Percentiles rank a stretch among this genome's conserved stretches.
These are phyloP conservation scores for Scotopteryx bipunctaria DNA, from an alignment of 2,888 invertebrate genomes.

Conservation along the genomic window DNA sequence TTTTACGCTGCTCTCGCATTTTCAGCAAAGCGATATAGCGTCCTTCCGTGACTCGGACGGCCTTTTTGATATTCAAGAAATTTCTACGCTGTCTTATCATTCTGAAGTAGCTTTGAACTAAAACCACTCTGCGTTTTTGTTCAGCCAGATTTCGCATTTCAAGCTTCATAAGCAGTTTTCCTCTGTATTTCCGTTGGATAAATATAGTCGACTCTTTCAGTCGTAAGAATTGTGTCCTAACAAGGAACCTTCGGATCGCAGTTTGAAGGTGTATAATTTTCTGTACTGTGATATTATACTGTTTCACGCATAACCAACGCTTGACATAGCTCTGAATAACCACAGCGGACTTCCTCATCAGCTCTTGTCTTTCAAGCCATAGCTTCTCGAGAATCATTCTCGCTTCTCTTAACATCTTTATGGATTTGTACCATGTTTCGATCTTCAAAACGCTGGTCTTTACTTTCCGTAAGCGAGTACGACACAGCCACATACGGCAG, in stretches of 20 bases:
- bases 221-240: conserved; percentile 49
- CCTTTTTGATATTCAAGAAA: conserved; percentile 50
- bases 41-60: conserved; percentile 52
- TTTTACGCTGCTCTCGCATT: conserved; percentile 59
- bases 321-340: conserved; percentile 59
- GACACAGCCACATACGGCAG: conserved; percentile 66
- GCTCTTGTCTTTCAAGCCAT: conserved; percentile 48
- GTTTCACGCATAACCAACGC: conserved; percentile 60
- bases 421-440: conserved; percentile 77
- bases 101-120: conserved; percentile 73
- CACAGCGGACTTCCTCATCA: conserved; percentile 52
- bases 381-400: conserved; percentile 49
- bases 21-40: conserved; percentile 55
- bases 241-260: conserved; percentile 54
- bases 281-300: conserved; percentile 45
- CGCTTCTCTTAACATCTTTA: conserved; percentile 55
- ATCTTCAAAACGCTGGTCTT: conserved; percentile 74
- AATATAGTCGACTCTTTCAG: conserved; percentile 51
- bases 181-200: conserved; percentile 69
- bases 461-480: conserved; percentile 50
- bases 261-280: conserved; percentile 59
- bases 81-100: conserved; percentile 51
- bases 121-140: conserved; percentile 51
- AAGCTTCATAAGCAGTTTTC: conserved; percentile 61
- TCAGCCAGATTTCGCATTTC: conserved; percentile 51